These are phyloP conservation scores for Cettia cetti DNA, from an alignment of 2,113 vertebrate genomes.

Conservation along the genomic window DNA sequence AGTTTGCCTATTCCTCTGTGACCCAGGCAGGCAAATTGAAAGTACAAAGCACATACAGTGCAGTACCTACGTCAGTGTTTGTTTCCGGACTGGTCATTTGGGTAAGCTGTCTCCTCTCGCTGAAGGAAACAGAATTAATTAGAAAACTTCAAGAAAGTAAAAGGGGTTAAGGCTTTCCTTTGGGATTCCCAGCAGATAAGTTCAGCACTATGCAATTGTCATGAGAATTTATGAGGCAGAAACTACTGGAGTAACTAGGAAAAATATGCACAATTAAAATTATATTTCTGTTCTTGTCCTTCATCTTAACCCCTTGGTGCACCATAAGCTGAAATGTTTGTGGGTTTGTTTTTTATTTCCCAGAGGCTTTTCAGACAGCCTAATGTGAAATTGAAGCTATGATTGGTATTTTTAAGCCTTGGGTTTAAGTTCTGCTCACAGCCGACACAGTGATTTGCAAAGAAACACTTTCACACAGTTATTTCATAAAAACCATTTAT, in stretches of 20 bases:
- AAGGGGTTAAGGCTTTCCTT: slow-evolving; percentile 51
- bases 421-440: background rate
- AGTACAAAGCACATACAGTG: background rate
- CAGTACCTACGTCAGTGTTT: background rate
- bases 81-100: background rate
- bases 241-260: background rate
- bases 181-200: background rate
- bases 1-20: slow-evolving; percentile 38
- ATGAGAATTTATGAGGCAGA: slow-evolving; percentile 27
- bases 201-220: slow-evolving; percentile 21
- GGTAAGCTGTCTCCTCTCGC: background rate
- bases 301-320: slow-evolving; percentile 35
- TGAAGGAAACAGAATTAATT: slow-evolving; percentile 43
- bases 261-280: slow-evolving; percentile 37
- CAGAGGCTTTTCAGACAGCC: background rate
- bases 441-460: background rate
- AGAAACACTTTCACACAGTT: background rate
- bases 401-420: background rate
- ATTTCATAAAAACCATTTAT: slow-evolving; percentile 14
- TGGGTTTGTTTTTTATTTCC: background rate
- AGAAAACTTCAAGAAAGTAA: slow-evolving; percentile 16
- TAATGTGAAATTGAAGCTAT: background rate
- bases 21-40: background rate
- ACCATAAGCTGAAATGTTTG: background rate
- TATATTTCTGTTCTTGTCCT: background rate